phyloP scores from a whole-genome alignment of 2,888 invertebrate genomes.

The Teleogryllus oceanicus region DNA sequence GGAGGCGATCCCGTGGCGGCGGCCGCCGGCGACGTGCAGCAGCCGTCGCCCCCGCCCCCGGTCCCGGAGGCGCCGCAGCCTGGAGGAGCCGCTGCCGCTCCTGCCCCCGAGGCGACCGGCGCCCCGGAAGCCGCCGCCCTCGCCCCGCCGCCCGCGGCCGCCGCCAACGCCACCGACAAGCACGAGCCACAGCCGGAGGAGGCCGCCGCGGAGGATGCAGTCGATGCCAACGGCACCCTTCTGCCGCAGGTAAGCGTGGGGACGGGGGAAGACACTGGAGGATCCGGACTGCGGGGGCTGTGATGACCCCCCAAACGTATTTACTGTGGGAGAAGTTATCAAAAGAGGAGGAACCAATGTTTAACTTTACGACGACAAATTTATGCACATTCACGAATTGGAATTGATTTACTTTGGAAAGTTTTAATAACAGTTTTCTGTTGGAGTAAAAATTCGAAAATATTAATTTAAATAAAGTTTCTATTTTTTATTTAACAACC shows the following conservation, averaged over 20 bases:
- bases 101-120: conserved; percentile 43
- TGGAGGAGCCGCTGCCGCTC: conserved; percentile 44
- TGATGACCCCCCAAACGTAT: too few relatives aligned
- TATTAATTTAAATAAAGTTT: too few relatives aligned
- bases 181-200: background rate
- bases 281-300: too few relatives aligned
- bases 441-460: too few relatives aligned
- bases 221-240: background rate
- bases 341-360: too few relatives aligned
- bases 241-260: background rate
- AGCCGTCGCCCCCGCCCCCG: conserved; percentile 44
- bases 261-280: too few relatives aligned
- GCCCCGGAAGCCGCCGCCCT: conserved; percentile 43
- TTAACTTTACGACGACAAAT: too few relatives aligned
- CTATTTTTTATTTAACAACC: too few relatives aligned
- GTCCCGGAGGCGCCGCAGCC: conserved; percentile 45
- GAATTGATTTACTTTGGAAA: too few relatives aligned
- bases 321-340: too few relatives aligned
- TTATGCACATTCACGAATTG: too few relatives aligned
- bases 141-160: conserved; percentile 23
- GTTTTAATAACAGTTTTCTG: too few relatives aligned
- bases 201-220: background rate
- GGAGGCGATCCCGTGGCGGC: background rate
- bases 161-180: background rate
- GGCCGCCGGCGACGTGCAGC: conserved; percentile 43